These are phyloP conservation scores for Ornithorhynchus anatinus DNA, from an alignment of 2,113 vertebrate species.

Conservation along the genomic window DNA sequence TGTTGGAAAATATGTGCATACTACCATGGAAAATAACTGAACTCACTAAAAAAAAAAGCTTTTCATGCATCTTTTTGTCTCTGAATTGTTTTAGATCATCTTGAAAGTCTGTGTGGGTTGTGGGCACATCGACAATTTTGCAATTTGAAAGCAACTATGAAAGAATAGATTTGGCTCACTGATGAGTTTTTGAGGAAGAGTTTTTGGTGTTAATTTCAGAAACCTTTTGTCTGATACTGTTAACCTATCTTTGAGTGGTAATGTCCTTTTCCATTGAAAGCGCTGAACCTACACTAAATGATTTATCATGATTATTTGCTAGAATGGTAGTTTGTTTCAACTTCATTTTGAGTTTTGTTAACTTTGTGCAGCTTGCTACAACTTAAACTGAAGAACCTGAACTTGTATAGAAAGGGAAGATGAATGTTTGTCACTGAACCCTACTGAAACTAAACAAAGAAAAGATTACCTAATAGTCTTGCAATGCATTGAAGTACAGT, in stretches of 20 bases:
- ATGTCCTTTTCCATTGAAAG: slow-evolving; percentile 52
- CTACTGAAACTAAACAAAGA: slow-evolving; percentile 84
- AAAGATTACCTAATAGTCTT: slow-evolving; percentile 85
- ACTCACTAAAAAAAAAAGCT: slow-evolving; percentile 38
- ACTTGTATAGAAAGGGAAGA: slow-evolving; percentile 70
- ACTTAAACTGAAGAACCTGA: slow-evolving; percentile 56
- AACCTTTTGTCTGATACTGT: slow-evolving; percentile 66
- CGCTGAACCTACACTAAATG: slow-evolving; percentile 53
- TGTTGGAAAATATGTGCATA: slow-evolving; percentile 50
- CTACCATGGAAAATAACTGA: slow-evolving; percentile 61
- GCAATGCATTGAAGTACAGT: slow-evolving; percentile 85
- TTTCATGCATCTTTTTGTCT: slow-evolving; percentile 22
- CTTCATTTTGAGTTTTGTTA: slow-evolving; percentile 35
- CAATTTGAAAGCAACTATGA: slow-evolving; percentile 45
- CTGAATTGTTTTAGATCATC: slow-evolving; percentile 59
- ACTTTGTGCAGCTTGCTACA: neutral
- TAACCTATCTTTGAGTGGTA: slow-evolving; percentile 63
- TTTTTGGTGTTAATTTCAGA: slow-evolving; percentile 71
- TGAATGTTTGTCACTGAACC: slow-evolving; percentile 82
- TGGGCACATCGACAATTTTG: slow-evolving; percentile 44
- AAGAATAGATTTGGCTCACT: slow-evolving; percentile 58
- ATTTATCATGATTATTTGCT: slow-evolving; percentile 59
- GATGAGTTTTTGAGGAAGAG: slow-evolving; percentile 69
- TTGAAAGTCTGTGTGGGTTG: slow-evolving; percentile 61
- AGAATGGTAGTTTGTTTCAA: slow-evolving; percentile 47